These are phyloP conservation scores for Sarcophaga peregrina DNA, from an alignment of 1,140 invertebrate species.

Conservation along the genomic window DNA sequence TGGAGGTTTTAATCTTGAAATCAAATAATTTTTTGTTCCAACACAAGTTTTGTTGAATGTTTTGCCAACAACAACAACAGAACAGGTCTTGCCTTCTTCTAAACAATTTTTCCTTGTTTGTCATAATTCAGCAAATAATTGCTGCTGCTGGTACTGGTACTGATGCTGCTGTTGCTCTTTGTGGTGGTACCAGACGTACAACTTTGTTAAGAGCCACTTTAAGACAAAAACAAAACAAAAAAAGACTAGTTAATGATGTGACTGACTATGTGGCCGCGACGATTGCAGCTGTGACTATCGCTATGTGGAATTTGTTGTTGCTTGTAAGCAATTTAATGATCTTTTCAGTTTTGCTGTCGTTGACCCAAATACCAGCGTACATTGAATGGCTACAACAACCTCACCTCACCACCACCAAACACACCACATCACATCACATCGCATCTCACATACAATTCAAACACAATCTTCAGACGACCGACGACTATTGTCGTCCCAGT, in stretches of 20 bases:
- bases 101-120: neutral
- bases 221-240: too few relatives aligned
- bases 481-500: too few relatives aligned
- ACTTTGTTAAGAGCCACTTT: neutral
- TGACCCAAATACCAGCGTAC: neutral
- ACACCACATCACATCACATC: too few relatives aligned
- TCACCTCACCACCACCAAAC: too few relatives aligned
- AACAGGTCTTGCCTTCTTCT: neutral
- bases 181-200: neutral
- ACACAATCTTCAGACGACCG: too few relatives aligned
- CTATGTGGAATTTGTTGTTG: neutral
- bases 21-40: neutral
- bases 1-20: slow-evolving; percentile 10
- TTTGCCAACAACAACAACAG: too few relatives aligned
- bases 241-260: too few relatives aligned
- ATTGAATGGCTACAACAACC: too few relatives aligned
- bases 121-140: neutral
- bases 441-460: too few relatives aligned
- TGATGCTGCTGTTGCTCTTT: neutral
- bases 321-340: slow-evolving; percentile 1
- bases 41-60: too few relatives aligned
- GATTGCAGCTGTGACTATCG: too few relatives aligned
- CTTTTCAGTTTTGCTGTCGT: neutral
- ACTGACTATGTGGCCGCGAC: too few relatives aligned
- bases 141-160: neutral